phyloP scores from a whole-genome alignment of 37 sponge, comb jelly and placozoan species.

The Oopsacas minuta region DNA sequence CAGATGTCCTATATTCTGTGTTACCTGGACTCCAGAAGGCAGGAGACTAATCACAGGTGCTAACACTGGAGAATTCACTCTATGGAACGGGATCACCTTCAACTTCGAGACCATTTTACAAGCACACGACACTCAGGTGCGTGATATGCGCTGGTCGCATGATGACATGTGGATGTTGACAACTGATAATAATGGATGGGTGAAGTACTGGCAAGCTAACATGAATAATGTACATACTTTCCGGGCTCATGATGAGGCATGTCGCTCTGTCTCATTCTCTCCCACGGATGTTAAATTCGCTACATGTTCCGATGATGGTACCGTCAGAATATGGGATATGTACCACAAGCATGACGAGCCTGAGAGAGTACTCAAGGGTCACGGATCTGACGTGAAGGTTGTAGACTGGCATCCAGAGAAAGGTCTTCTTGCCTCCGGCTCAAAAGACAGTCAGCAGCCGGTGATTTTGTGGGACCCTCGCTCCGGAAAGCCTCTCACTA shows the following conservation, averaged over 20 bases:
- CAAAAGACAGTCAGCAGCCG: slow-evolving; percentile 91
- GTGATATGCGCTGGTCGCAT: slow-evolving; percentile 84
- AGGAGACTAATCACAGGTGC: slow-evolving; percentile 85
- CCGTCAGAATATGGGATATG: slow-evolving; percentile 88
- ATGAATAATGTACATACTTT: slow-evolving; percentile 91
- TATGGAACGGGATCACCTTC: slow-evolving; percentile 93
- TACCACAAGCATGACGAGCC: slow-evolving; percentile 57
- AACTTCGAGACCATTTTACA: slow-evolving; percentile 83
- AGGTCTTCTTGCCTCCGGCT: slow-evolving; percentile 72
- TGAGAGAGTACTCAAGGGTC: slow-evolving; percentile 43
- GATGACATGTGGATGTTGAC: slow-evolving; percentile 80
- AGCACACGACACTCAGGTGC: slow-evolving; percentile 83
- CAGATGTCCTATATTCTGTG: slow-evolving; percentile 84
- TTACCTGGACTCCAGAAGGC: slow-evolving; percentile 90
- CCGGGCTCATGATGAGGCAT: slow-evolving; percentile 86
- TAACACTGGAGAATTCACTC: slow-evolving; percentile 80
- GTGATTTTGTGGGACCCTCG: slow-evolving; percentile 94
- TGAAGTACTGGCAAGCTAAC: slow-evolving; percentile 98
- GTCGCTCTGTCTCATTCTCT: slow-evolving; percentile 68
- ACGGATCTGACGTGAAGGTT: slow-evolving; percentile 89
- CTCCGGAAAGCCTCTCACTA: slow-evolving; percentile 63
- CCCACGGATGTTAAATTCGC: slow-evolving; percentile 88
- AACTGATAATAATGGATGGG: slow-evolving; percentile 71
- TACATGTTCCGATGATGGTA: slow-evolving; percentile 90
- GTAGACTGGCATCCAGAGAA: slow-evolving; percentile 91